Evolutionary conservation across 2,113 vertebrate species (phyloP), one percentile per base, ranked within the genome.

Genomic region (Phocoena sinus): DNA sequence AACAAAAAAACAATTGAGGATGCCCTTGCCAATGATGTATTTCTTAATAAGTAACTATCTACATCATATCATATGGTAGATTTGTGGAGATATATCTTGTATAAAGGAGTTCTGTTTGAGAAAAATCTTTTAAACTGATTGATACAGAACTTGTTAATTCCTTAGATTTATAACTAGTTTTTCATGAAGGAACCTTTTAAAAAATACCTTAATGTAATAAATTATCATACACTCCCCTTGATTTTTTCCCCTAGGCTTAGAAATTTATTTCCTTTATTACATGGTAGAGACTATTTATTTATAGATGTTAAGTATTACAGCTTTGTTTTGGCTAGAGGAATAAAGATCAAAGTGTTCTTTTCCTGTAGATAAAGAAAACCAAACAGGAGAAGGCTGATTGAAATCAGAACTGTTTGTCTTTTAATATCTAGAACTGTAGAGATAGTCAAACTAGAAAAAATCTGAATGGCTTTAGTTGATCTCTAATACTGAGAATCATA

Each of bases 291-390:
- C 60, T 73, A 89, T 96, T 65, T 89, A 83, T 60, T 92, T 87
- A 95, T 5, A 84, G 31, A 80, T 71, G 50, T 26, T 67, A 92
- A 79, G 14, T 56, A 74, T 47, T 83, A 85, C 2, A 88, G 28
- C 28, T 95, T 86, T 90, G 93, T 84, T 95, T 76, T 91, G 77
- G 18, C 67, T 87, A 94, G 17, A 96, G 86, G 88, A 94, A 89
- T 56, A 81, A 80, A 80, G 53, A 82, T 90, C 58, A 91, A 97
- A 96, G 76, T 47, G 53, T 1, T 65, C 25, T n/a, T 77, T 82
- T 82, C 41, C 44, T 85, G 58, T 53, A 80, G 47, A 74, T 73
- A 73, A 83, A 80, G 44, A 82, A 93, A 89, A 62, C 9, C 26
- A 86, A 53, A 87, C 15, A 82, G 73, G 95, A 94, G 41, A 68